Conservation (phyloP, 2,888 invertebrate genomes). For the Pristionchus entomophagus region DNA sequence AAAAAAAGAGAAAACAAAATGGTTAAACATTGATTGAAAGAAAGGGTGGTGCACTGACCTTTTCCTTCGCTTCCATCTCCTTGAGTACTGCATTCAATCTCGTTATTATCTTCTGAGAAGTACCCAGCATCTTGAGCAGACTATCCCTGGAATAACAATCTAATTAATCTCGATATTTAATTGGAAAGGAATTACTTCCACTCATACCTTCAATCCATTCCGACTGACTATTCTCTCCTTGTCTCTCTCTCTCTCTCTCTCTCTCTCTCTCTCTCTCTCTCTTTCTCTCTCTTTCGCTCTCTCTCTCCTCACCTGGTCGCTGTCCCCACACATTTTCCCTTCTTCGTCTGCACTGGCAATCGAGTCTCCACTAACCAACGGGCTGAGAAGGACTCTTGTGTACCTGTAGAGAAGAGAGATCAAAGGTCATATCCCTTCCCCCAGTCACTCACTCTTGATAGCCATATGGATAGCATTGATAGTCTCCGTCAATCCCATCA, state of each 20-base stretch:
- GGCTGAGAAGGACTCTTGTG: slow-evolving; percentile 47
- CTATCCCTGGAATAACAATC: slow-evolving; percentile 14
- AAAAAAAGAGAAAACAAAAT: neutral
- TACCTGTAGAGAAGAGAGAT: neutral
- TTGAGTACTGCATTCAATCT: neutral
- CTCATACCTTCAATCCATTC: neutral
- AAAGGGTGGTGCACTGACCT: no score
- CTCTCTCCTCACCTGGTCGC: slow-evolving; percentile 38
- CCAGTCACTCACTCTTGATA: neutral
- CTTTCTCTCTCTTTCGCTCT: no score
- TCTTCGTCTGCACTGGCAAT: slow-evolving; percentile 42
- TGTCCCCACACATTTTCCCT: slow-evolving; percentile 47
- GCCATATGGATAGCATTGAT: slow-evolving; percentile 1
- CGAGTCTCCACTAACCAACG: slow-evolving; percentile 46
- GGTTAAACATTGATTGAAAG: neutral
- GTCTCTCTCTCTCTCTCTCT: no score
- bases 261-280: no score
- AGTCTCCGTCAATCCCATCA: neutral
- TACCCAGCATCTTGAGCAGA: slow-evolving; percentile 43
- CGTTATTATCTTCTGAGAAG: neutral
- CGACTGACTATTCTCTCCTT: neutral
- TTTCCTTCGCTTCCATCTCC: slow-evolving; percentile 37
- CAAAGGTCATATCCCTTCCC: neutral
- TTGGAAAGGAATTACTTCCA: no score
- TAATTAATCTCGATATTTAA: neutral